Percentiles rank a stretch among this genome's conserved stretches.
Conservation (phyloP, 2,797 vertebrate species). For the Rhincodon typus region DNA sequence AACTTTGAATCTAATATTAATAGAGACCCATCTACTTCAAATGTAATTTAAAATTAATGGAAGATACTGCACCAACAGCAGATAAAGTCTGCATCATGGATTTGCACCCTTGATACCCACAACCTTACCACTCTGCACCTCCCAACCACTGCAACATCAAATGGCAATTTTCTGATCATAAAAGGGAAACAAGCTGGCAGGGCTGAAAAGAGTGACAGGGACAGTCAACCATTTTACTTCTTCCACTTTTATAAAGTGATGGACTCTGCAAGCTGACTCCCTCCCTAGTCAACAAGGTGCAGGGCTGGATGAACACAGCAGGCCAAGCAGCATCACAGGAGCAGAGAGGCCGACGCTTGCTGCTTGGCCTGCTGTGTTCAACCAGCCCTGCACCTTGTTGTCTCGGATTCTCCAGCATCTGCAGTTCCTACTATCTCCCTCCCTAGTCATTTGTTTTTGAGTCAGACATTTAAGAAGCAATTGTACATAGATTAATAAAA, state of each 20-base stretch:
- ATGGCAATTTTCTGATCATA: background rate
- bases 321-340: too few relatives aligned
- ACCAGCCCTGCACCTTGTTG: too few relatives aligned
- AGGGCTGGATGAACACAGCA: too few relatives aligned
- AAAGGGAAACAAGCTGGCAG: background rate
- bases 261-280: background rate
- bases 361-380: too few relatives aligned
- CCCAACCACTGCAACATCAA: background rate
- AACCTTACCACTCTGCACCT: background rate
- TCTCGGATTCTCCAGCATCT: too few relatives aligned
- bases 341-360: too few relatives aligned
- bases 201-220: background rate
- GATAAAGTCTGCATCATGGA: background rate
- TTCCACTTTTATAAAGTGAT: background rate
- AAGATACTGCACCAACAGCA: background rate
- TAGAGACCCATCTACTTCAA: background rate
- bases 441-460: background rate
- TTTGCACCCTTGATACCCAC: background rate
- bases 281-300: background rate
- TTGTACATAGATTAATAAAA: background rate
- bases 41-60: background rate
- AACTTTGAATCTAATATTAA: background rate
- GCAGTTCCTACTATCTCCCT: too few relatives aligned
- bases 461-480: background rate
- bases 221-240: background rate